Conservation (phyloP, 2,888 invertebrate species). For the Xylocampa areola region DNA sequence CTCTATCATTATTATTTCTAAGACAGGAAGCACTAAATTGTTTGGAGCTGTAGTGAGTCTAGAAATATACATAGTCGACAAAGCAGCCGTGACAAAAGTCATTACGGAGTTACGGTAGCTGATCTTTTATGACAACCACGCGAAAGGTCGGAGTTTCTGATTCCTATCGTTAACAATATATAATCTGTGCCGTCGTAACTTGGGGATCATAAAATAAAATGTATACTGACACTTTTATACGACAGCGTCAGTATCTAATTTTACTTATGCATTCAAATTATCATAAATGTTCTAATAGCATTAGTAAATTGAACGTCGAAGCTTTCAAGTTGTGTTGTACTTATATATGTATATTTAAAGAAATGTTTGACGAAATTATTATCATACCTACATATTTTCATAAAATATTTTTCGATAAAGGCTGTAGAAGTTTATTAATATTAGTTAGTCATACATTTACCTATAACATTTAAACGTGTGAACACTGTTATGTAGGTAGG, state of each 20-base stretch:
- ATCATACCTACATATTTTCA: too few relatives aligned
- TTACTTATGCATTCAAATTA: constrained; percentile 32
- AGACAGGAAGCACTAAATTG: constrained; percentile 34
- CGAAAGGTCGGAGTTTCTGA: constrained; percentile 61
- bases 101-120: constrained; percentile 33
- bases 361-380: too few relatives aligned
- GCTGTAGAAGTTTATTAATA: constrained; percentile 19
- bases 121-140: constrained; percentile 62
- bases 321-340: constrained; percentile 3
- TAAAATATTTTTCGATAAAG: constrained; percentile 1
- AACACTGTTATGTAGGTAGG: too few relatives aligned
- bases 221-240: constrained; percentile 31
- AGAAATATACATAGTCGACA: constrained; percentile 27
- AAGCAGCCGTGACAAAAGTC: constrained; percentile 27
- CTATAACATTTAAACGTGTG: constrained; percentile 14
- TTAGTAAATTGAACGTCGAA: constrained; percentile 26
- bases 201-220: constrained; percentile 52
- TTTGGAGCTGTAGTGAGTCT: constrained; percentile 26
- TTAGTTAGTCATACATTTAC: constrained; percentile 12
- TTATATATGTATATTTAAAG: constrained; percentile 1
- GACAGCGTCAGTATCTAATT: constrained; percentile 22
- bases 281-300: constrained; percentile 16
- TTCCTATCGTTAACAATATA: constrained; percentile 58
- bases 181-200: constrained; percentile 57
- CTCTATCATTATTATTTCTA: constrained; percentile 29